Evolutionary conservation across 2,113 vertebrate genomes (phyloP).

Genomic region (Nerophis ophidion): DNA sequence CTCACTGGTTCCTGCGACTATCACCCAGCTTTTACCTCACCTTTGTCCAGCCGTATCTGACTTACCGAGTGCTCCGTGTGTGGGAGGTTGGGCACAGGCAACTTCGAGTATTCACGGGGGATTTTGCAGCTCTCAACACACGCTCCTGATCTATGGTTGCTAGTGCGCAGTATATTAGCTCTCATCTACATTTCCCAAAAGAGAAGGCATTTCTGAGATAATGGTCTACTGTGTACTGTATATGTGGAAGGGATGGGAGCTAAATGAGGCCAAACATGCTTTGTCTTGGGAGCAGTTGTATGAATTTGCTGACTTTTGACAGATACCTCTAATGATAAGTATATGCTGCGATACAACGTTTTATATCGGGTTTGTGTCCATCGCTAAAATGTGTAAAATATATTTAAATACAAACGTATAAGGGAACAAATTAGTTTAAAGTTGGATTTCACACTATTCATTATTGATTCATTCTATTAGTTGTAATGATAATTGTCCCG

Average conservation of each 20-base stretch:
- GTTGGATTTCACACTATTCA: too few relatives aligned
- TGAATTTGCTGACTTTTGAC: neutral
- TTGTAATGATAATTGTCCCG: too few relatives aligned
- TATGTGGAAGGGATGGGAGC: constrained; percentile 2
- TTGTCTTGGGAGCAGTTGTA: neutral
- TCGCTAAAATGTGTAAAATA: too few relatives aligned
- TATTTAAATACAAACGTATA: too few relatives aligned
- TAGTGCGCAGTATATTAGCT: constrained; percentile 1
- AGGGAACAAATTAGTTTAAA: too few relatives aligned
- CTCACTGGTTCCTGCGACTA: neutral
- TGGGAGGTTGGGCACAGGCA: constrained; percentile 10
- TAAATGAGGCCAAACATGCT: constrained; percentile 3
- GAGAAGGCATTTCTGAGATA: neutral
- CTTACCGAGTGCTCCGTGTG: constrained; percentile 1
- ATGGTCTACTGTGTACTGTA: neutral
- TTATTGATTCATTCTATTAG: too few relatives aligned
- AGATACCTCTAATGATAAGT: too few relatives aligned
- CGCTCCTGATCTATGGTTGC: constrained; percentile 1
- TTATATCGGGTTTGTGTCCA: too few relatives aligned
- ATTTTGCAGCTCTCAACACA: constrained; percentile 7
- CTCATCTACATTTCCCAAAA: constrained; percentile 17
- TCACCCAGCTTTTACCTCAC: constrained; percentile 9
- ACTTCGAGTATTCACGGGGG: constrained; percentile 4
- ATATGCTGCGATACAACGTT: too few relatives aligned
- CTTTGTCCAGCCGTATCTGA: neutral